phyloP scores from a whole-genome alignment of 2,113 vertebrate genomes.

The Rousettus leschenaultii region DNA sequence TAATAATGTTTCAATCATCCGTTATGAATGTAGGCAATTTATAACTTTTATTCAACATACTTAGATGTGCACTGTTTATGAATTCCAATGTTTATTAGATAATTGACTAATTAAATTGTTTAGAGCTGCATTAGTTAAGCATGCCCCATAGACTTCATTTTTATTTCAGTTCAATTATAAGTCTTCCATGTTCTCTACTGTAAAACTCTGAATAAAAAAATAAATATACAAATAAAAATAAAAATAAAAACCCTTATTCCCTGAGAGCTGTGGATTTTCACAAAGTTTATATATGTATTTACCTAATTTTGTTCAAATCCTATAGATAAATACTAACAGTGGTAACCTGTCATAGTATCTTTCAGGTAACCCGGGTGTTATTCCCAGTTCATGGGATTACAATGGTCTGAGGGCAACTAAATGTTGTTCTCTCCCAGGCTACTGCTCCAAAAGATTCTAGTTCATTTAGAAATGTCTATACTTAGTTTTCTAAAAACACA shows the following conservation, averaged over 20 bases:
- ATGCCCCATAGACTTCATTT: conserved; percentile 46
- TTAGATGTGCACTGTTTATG: conserved; percentile 56
- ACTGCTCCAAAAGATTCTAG: neutral
- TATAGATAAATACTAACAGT: neutral
- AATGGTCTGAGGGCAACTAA: neutral
- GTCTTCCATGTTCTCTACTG: neutral
- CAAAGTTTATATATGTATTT: neutral
- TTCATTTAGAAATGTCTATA: neutral
- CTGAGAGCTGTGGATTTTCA: neutral
- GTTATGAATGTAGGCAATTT: conserved; percentile 54
- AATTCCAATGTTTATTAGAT: conserved; percentile 67
- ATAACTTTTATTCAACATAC: conserved; percentile 51
- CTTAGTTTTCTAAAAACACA: neutral
- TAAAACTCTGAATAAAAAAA: conserved; percentile 34
- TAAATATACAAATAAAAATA: neutral
- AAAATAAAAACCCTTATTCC: neutral
- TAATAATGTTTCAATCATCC: conserved; percentile 64
- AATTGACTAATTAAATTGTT: conserved; percentile 71
- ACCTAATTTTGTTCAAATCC: neutral
- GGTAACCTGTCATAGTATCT: neutral
- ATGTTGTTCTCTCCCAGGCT: neutral
- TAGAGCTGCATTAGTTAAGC: conserved; percentile 49
- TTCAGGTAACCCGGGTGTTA: neutral
- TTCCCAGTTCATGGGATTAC: neutral
- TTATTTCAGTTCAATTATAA: conserved; percentile 42